These are phyloP conservation scores for Platypus cylindrus DNA, from an alignment of 2,888 invertebrate species.

Conservation along the genomic window DNA sequence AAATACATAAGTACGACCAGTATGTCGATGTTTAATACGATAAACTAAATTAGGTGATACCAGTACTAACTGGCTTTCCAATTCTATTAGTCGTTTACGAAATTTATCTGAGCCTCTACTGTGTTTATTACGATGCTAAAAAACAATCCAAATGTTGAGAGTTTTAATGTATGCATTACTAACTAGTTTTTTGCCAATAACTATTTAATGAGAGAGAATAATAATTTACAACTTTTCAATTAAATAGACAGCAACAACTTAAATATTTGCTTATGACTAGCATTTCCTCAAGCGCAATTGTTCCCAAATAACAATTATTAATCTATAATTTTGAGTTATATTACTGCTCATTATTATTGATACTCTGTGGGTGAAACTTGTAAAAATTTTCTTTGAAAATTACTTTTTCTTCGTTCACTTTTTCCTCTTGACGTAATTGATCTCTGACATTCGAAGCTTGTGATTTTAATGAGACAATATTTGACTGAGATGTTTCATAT, in stretches of 20 bases:
- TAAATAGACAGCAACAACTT: no score
- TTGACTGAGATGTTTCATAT: slow-evolving; percentile 65
- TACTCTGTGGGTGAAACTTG: neutral
- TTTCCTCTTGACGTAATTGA: slow-evolving; percentile 69
- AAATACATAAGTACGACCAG: slow-evolving; percentile 64
- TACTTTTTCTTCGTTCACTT: slow-evolving; percentile 51
- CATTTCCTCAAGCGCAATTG: no score
- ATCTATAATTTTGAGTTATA: no score
- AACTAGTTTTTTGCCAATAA: no score
- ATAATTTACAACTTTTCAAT: no score
- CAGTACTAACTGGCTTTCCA: slow-evolving; percentile 80
- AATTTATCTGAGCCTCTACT: slow-evolving; percentile 62
- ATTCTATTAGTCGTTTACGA: slow-evolving; percentile 77
- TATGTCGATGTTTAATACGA: slow-evolving; percentile 54
- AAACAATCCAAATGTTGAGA: slow-evolving; percentile 7
- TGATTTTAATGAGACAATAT: slow-evolving; percentile 72
- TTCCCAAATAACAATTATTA: no score
- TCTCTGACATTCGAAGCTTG: slow-evolving; percentile 79
- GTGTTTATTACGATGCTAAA: slow-evolving; percentile 41
- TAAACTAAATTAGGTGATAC: slow-evolving; percentile 84
- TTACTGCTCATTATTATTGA: neutral
- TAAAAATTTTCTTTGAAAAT: slow-evolving; percentile 2
- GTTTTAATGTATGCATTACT: no score
- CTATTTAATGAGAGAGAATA: no score
- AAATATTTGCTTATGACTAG: no score